A percentile compares a stretch with the other conserved stretches of the same genome.
Conservation (phyloP, 1,140 invertebrate species). For the Chironomus striatipennis region DNA sequence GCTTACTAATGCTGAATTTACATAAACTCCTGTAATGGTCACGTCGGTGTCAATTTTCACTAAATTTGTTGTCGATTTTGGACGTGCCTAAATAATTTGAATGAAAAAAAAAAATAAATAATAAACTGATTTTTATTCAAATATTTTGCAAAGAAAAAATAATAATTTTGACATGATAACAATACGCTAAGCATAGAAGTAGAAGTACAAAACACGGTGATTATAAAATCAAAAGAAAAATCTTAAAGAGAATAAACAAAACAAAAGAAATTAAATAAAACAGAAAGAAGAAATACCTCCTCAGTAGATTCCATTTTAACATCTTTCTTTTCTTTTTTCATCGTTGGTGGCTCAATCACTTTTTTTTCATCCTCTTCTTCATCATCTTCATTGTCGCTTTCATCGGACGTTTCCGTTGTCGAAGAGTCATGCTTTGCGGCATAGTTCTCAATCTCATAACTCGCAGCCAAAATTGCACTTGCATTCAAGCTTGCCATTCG, state of each 20-base stretch:
- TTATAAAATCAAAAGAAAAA: background rate
- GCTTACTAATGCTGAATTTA: constrained; percentile 59
- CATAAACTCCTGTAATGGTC: constrained; percentile 73
- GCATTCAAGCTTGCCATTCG: constrained; percentile 90
- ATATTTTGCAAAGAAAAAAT: too few species aligned
- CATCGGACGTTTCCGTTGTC: constrained; percentile 42
- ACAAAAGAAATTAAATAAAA: background rate
- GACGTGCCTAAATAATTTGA: constrained; percentile 26
- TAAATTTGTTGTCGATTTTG: constrained; percentile 47
- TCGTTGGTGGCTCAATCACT: constrained; percentile 32
- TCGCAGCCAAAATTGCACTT: constrained; percentile 82
- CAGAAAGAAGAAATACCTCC: constrained; percentile 14
- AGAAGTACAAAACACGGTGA: too few species aligned
- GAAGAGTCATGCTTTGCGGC: constrained; percentile 47
- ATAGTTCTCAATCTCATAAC: constrained; percentile 67
- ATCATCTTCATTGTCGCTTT: constrained; percentile 27
- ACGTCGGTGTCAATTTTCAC: constrained; percentile 77
- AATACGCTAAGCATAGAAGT: background rate
- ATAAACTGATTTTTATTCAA: too few species aligned
- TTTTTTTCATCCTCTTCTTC: constrained; percentile 27
- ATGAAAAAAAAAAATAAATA: background rate
- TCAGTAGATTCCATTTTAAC: constrained; percentile 26
- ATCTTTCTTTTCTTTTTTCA: constrained; percentile 37
- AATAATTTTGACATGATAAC: too few species aligned
- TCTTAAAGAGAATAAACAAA: background rate